Evolutionary conservation across 2,797 vertebrate species (phyloP), one percentile per base, ranked within the genome.

Genomic region (Sebastes hubbsi): DNA sequence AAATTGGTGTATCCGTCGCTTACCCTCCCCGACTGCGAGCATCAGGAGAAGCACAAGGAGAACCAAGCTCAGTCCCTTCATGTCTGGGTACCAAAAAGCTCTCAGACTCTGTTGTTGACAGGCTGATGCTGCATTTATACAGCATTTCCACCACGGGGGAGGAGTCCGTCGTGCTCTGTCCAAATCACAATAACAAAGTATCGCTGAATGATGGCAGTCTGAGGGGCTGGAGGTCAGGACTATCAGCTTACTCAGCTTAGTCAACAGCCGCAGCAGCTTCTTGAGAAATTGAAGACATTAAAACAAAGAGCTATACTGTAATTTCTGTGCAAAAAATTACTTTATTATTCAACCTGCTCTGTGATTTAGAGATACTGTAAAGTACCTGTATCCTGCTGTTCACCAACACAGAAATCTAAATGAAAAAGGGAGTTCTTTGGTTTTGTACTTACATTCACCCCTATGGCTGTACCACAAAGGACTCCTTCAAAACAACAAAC

Each of bases 111-210:
- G 91, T 75, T 77, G 80, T 85, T 88, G 85, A 75, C 88, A 86
- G 72, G 84, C 89, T 80, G 85, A 80, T 88, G 87, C 93, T 92
- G 94, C 82, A 93, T 95, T 95, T 96, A 96, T 96, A 94, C 87
- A 89, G 91, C 81, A 77, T 88, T 92, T 92, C 87, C 84, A 85
- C 80, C 81, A 67, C 20, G 87, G 89, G 94, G 94, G 94, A 87
- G 95, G 94, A 93, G 95, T 93, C 91, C 60, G 63, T 76, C 58
- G 1, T 74, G 78, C 87, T 87, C 88, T 91, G 91, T 87, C 72
- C 81, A 85, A 20, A 93, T 90, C 82, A 91, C 91, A 94, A 89
- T 87, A 90, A 91, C 90, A 91, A 80, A 90, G 81, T 82, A 77
- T 87, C 38, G n/a, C 61, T 88, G 83, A 87, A 82, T 87, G 83